Conservation (phyloP, 2,888 invertebrate species). For the Tubiluchus corallicola region DNA sequence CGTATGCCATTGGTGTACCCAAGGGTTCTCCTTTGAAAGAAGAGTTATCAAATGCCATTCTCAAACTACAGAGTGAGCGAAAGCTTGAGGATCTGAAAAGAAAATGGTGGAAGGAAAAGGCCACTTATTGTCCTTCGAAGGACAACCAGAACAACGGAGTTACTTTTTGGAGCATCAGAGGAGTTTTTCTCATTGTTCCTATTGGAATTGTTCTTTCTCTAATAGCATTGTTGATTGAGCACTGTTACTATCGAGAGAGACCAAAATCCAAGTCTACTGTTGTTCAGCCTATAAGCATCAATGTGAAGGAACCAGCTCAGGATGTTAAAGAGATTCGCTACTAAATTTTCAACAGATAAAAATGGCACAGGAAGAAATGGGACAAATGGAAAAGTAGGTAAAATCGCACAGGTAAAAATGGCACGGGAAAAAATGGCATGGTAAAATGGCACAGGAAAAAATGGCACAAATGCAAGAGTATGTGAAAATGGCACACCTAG, state of each 20-base stretch:
- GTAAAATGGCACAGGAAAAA: too few species aligned
- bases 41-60: conserved; percentile 14
- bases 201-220: neutral
- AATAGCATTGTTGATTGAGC: neutral
- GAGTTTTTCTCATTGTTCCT: neutral
- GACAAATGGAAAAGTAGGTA: too few species aligned
- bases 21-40: conserved; percentile 15
- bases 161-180: neutral
- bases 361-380: too few species aligned
- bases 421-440: too few species aligned
- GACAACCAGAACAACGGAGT: conserved; percentile 4
- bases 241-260: neutral
- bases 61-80: conserved; percentile 16
- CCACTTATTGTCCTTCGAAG: conserved; percentile 13
- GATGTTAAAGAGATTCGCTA: too few species aligned
- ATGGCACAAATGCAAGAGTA: too few species aligned
- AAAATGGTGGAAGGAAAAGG: conserved; percentile 16
- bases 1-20: conserved; percentile 18
- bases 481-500: too few species aligned
- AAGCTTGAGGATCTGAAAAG: conserved; percentile 15
- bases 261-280: neutral
- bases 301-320: neutral
- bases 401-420: too few species aligned
- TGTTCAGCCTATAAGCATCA: neutral
- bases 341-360: too few species aligned